Conservation (phyloP, 2,888 invertebrate species). For the Melipona beecheii region DNA sequence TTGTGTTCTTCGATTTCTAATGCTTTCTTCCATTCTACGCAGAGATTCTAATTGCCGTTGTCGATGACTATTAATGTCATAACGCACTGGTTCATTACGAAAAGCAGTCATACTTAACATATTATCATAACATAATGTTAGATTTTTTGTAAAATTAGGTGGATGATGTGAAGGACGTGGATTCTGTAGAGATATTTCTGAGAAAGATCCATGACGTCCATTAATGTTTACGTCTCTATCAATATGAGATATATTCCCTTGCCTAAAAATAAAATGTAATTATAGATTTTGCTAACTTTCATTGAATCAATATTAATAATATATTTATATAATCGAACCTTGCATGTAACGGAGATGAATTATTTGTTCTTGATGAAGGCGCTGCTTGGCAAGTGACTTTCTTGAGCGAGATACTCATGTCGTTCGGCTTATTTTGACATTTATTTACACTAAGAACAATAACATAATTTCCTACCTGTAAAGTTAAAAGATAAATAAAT, state of each 20-base stretch:
- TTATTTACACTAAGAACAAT: conserved; percentile 88
- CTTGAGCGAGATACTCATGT: conserved; percentile 78
- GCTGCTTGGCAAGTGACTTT: conserved; percentile 75
- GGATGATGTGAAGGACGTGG: conserved; percentile 42
- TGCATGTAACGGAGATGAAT: conserved; percentile 66
- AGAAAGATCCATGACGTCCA: conserved; percentile 87
- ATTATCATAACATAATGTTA: conserved; percentile 80
- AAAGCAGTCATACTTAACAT: conserved; percentile 87
- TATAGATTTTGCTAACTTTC: neutral
- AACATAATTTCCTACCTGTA: conserved; percentile 89
- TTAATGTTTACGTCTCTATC: conserved; percentile 91
- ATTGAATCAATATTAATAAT: neutral
- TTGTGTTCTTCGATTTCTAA: conserved; percentile 81
- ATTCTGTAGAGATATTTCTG: conserved; percentile 64
- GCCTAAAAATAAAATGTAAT: conserved; percentile 70
- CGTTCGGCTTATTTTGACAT: conserved; percentile 74
- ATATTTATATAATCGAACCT: conserved; percentile 66
- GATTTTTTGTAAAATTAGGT: conserved; percentile 59
- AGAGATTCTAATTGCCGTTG: conserved; percentile 88
- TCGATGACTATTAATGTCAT: conserved; percentile 84
- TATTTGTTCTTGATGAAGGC: conserved; percentile 57
- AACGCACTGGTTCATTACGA: conserved; percentile 79
- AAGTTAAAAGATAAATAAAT: conserved; percentile 24
- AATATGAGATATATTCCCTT: conserved; percentile 85
- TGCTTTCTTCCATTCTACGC: conserved; percentile 88